Evolutionary conservation across 2,888 invertebrate species (phyloP), one percentile per base, ranked within the genome.

Genomic region (Mythimna albipuncta): DNA sequence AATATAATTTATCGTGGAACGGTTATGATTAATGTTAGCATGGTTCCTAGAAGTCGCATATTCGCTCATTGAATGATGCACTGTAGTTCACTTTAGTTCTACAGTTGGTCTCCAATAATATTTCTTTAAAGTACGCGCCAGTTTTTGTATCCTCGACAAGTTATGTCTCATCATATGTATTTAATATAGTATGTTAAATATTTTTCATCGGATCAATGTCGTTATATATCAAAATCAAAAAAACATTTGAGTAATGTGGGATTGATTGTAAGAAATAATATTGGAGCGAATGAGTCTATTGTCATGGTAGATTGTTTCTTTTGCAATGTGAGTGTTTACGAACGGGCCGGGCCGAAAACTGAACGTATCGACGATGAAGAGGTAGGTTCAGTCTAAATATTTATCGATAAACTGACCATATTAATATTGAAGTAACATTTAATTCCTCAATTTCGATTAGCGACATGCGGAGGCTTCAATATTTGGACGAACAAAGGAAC

Each of bases 251-350:
- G 52, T 57, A 62, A 75, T 55, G 55, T 67, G 71, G 70, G 73
- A 71, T 75, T 80, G 75, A 71, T 79, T 64, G n/a, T 73, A 90
- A 92, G 93, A 89, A 95, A 95, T 95, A 95, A 89, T 95, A 95
- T 95, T 96, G 96, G 96, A 95, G 95, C 91, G 87, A 90, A 90
- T 87, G 86, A 92, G 92, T 96, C 96, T 96, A 96, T 95, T 95
- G 96, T 96, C 96, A 96, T 96, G 96, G 95, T 96, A 96, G 95
- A 96, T 95, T 96, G 96, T 95, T 93, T 94, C 95, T 96, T 96
- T 95, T 94, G 95, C 93, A 91, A 93, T 94, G 92, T 95, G 90
- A 94, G 92, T 93, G 94, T 95, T 91, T 86, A 91, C 86, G 92
- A 94, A 91, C 93, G 93, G 94, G 93, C 92, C 92, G 91, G 92